Percentiles rank a stretch among this genome's conserved stretches.
Evolutionary conservation across 2,888 invertebrate genomes (phyloP).

Genomic region (Timema cristinae): DNA sequence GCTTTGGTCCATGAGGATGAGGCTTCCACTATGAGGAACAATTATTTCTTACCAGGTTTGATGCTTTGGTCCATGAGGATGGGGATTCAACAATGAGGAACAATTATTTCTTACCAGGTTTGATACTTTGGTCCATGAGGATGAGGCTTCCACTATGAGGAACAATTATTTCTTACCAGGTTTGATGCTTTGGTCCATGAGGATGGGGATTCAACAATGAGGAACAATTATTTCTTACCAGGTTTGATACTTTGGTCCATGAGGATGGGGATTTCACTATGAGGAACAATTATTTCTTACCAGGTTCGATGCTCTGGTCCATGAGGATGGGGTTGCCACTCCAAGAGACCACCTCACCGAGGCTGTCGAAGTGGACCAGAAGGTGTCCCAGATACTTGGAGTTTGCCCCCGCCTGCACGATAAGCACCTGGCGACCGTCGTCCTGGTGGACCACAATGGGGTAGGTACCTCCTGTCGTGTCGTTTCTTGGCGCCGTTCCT

Average conservation of each 20-base stretch:
- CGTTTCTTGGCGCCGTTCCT: constrained; percentile 39
- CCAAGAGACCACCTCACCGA: constrained; percentile 61
- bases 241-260: constrained; percentile 48
- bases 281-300: constrained; percentile 39
- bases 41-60: too few species aligned
- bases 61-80: too few species aligned
- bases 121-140: too few species aligned
- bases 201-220: too few species aligned
- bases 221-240: constrained; percentile 45
- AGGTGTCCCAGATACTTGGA: constrained; percentile 71
- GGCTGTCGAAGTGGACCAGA: constrained; percentile 62
- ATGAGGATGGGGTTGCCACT: constrained; percentile 69
- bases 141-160: too few species aligned
- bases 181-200: too few species aligned
- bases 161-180: too few species aligned
- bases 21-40: too few species aligned
- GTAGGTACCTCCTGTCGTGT: constrained; percentile 43
- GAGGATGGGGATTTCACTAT: too few species aligned
- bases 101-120: too few species aligned
- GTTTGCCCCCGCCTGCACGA: constrained; percentile 45
- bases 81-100: too few species aligned
- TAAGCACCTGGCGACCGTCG: constrained; percentile 36
- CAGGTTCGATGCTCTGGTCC: constrained; percentile 58
- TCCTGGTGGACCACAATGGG: constrained; percentile 43
- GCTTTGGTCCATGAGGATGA: too few species aligned